Percentiles rank a stretch among this genome's conserved stretches.
phyloP scores from a whole-genome alignment of 2,888 invertebrate genomes.

The Coelogynopora nodosa region DNA sequence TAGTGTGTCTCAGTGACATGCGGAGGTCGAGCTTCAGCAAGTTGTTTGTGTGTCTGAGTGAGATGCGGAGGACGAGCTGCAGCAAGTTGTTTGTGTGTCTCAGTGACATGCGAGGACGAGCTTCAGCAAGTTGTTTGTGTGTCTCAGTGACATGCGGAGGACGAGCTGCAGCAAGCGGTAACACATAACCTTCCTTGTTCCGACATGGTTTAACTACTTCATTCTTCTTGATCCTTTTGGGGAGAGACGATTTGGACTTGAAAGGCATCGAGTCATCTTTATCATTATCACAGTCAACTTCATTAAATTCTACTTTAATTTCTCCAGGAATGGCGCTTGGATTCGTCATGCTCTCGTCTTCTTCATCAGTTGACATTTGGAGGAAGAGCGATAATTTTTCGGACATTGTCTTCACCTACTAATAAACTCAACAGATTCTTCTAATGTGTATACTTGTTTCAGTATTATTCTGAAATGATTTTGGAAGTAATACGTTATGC shows the following conservation, averaged over 20 bases:
- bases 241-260: background rate
- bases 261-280: background rate
- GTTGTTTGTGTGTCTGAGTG: no score
- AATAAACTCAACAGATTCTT: background rate
- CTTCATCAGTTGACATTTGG: background rate
- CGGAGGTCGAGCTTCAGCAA: no score
- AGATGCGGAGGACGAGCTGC: no score
- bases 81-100: no score
- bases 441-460: background rate
- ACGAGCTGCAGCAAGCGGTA: background rate
- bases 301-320: background rate
- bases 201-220: background rate
- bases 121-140: background rate
- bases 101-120: no score
- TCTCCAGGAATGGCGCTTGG: background rate
- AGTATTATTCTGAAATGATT: no score
- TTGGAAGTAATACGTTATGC: no score
- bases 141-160: background rate
- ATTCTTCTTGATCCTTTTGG: background rate
- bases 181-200: background rate
- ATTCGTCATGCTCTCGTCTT: background rate
- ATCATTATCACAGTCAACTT: background rate
- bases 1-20: no score
- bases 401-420: background rate
- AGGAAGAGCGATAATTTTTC: background rate